A percentile compares a stretch with the other conserved stretches of the same genome.
phyloP scores from a whole-genome alignment of 2,888 invertebrate genomes.

The Epiblema foenella region DNA sequence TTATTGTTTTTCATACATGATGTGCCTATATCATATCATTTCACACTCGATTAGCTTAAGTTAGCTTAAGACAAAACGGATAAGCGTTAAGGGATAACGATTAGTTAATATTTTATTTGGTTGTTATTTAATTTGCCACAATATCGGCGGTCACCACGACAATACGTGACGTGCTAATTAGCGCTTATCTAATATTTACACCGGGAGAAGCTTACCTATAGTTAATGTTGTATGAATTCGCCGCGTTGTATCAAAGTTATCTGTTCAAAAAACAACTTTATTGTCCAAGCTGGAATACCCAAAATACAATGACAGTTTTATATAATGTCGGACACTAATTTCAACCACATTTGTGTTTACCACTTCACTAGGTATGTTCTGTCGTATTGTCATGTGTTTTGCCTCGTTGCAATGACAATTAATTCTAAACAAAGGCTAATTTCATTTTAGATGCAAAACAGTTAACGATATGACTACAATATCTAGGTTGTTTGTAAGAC shows the following conservation, averaged over 20 bases:
- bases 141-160: constrained; percentile 3
- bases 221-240: too few species aligned
- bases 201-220: not conserved
- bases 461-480: not conserved
- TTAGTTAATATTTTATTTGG: constrained; percentile 1
- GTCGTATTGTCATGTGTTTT: not conserved
- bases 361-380: not conserved
- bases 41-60: not conserved
- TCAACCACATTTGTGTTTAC: not conserved
- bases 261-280: too few species aligned
- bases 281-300: too few species aligned
- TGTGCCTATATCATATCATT: not conserved
- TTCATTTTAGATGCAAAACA: not conserved
- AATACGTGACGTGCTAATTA: not conserved
- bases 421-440: not conserved
- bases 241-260: too few species aligned
- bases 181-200: constrained; percentile 2
- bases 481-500: too few species aligned
- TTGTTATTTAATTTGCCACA: constrained; percentile 11
- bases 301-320: too few species aligned
- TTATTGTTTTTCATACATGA: too few species aligned
- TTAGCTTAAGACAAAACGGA: not conserved
- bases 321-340: too few species aligned
- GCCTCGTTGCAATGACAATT: not conserved
- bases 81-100: not conserved